Conservation (phyloP, 2,113 vertebrate species). For the Sinosuthora webbiana region DNA sequence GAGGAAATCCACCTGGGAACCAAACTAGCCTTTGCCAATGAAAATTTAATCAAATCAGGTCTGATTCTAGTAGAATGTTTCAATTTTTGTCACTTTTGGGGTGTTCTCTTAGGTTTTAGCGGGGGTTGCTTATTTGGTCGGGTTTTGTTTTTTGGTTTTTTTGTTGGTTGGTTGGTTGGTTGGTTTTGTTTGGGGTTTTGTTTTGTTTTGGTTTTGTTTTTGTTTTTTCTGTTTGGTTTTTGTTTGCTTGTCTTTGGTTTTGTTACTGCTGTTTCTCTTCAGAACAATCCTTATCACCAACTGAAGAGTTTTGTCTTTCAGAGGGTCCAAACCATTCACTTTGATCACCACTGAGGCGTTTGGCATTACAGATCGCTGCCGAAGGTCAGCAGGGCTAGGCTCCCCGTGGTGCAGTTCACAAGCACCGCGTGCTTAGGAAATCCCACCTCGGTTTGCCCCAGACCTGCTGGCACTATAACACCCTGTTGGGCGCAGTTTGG, state of each 20-base stretch:
- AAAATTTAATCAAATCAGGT: neutral
- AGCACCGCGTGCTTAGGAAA: neutral
- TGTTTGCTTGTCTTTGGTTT: neutral
- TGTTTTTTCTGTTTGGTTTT: neutral
- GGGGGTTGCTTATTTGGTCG: neutral
- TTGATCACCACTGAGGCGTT: no score
- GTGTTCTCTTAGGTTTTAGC: neutral
- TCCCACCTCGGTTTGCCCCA: neutral
- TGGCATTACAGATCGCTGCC: neutral
- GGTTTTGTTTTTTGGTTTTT: neutral
- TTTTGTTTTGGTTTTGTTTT: no score
- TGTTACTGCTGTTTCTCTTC: neutral
- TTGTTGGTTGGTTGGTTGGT: no score
- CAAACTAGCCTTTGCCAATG: neutral
- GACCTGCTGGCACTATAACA: neutral
- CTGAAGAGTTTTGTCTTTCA: neutral
- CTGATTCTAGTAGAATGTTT: neutral
- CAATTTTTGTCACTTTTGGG: neutral
- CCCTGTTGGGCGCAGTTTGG: neutral
- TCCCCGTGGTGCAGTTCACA: rapidly evolving
- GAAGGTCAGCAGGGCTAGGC: neutral
- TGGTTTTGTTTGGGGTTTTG: no score
- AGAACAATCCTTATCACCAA: neutral
- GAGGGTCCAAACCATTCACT: neutral
- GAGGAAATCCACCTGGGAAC: neutral